Evolutionary conservation across 2,888 invertebrate species (phyloP), one percentile per base, ranked within the genome.

Genomic region (Drosophila cracens): DNA sequence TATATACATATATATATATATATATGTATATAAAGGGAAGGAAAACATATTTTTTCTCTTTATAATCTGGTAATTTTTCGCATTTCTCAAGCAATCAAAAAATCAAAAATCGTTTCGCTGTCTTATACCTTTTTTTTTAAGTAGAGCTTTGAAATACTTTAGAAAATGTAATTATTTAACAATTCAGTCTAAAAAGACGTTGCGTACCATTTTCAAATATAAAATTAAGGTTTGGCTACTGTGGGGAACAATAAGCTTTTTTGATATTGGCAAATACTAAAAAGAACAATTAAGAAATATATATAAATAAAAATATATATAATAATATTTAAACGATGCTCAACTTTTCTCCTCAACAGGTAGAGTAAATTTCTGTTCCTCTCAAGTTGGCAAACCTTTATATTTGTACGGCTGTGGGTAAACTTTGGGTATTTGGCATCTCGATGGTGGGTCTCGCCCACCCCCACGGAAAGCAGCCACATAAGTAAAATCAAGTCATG

Each of bases 401-500:
- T 27, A 27, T 7, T 7, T 29, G 7, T 29, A 18, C 18, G 40
- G 8, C 21, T 58, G 36, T 21, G 31, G 16, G 16, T 18, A 33
- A 18, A 2, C 18, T n/a, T 16, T 49, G 33, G 38, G 16, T 52
- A 38, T 56, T 56, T 49, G 46, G 46, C 48, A 54, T 34, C 16
- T 29, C 27, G 29, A 34, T 31, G 31, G 31, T 31, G 31, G 31
- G 31, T 31, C 31, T 31, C 10, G 8, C 21, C 33, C 21, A 29
- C 52, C 58, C 65, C 51, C 54, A 38, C 40, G 57, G 10, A 21
- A 40, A 57, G 40, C 58, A 36, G 67, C 54, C 64, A 75, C 86
- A 89, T 89, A 88, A 85, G 84, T 85, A 87, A 85, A 58, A 86
- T 84, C 78, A 89, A 86, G 67, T 86, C 85, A 86, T 86, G 85